Base-by-base conservation (phyloP, 2,113 vertebrate genomes). In the Conger conger region DNA sequence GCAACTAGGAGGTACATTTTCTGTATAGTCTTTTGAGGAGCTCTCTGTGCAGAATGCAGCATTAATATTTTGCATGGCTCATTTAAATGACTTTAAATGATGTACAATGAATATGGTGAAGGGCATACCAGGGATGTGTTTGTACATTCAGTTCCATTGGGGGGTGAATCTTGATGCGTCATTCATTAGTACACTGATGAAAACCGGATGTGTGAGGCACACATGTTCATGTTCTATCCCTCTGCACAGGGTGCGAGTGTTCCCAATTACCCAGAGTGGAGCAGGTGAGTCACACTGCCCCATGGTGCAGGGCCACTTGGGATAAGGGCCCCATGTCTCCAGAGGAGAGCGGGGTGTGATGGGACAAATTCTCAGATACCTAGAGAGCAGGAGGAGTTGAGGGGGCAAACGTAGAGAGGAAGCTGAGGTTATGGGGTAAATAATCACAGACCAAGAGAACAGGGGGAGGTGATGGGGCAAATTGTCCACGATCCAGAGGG, bases 41-140 rank as follows among this genome's bases (percentile, higher is more conserved):
- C 36, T 45, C 27, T 76, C 5, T 23, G 15, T 33, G 45, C 50
- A 50, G 77, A 60, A 20, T 79, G 78, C 18, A 20, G 54, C 37
- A 38, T n/a, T 57, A 6, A 33, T 79, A 6, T 84, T 84, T 84
- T 84, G 76, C 40, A 40, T 38, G 45, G 50, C 53, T n/a, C n/a
- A n/a, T 84, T 57, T 84, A 40, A 60, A 33, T 57, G 37, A 38
- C 53, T 84, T 57, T 84, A 40, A 60, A 33, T 57, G 37, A 38
- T 9, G 42, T 23, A 45, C 36, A 20, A 50, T 79, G 37, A 9
- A 79, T 79, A 38, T 79, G 36, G 50, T 35, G 18, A 38, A 60
- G 54, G 20, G 83, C 8, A 33, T 45, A 79, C 38, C 79, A 30
- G 33, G 30, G 16, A 17, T 30, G 27, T 27, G 11, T 76, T n/a